A percentile compares a stretch with the other conserved stretches of the same genome.
These are phyloP conservation scores for Agriopis marginaria DNA, from an alignment of 2,888 invertebrate genomes.

Conservation along the genomic window DNA sequence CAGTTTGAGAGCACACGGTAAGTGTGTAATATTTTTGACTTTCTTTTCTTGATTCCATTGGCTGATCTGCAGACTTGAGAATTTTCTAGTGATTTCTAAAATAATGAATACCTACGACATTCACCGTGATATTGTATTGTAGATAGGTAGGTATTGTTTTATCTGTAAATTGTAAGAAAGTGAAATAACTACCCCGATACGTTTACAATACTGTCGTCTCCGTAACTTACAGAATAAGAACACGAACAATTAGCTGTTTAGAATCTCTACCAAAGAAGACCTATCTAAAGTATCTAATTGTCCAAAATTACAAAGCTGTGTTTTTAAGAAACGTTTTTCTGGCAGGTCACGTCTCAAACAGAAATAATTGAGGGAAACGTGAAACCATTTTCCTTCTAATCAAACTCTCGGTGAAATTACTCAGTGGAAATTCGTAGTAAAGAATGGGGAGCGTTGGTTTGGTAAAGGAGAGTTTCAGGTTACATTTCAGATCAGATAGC, in stretches of 20 bases:
- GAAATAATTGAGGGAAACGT: conserved; percentile 41
- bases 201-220: conserved; percentile 9
- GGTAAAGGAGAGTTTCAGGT: conserved; percentile 61
- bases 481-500: conserved; percentile 77
- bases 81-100: conserved; percentile 3
- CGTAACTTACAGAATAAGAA: conserved; percentile 24
- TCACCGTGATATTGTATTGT: neutral
- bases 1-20: conserved; percentile 11
- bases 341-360: conserved; percentile 27
- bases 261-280: conserved; percentile 12
- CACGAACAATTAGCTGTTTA: conserved; percentile 19
- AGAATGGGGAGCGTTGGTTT: conserved; percentile 42
- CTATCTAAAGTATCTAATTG: conserved; percentile 19
- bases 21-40: conserved; percentile 2
- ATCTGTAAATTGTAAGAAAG: neutral
- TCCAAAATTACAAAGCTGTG: conserved; percentile 28
- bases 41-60: neutral
- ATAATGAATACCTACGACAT: neutral
- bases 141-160: too few species aligned
- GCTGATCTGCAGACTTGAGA: neutral
- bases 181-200: neutral
- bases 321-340: conserved; percentile 31
- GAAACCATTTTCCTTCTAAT: conserved; percentile 44
- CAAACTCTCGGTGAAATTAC: conserved; percentile 42
- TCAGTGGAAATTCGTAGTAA: conserved; percentile 39